Conservation (phyloP, 2,888 invertebrate species). For the Hoplodrina ambigua region DNA sequence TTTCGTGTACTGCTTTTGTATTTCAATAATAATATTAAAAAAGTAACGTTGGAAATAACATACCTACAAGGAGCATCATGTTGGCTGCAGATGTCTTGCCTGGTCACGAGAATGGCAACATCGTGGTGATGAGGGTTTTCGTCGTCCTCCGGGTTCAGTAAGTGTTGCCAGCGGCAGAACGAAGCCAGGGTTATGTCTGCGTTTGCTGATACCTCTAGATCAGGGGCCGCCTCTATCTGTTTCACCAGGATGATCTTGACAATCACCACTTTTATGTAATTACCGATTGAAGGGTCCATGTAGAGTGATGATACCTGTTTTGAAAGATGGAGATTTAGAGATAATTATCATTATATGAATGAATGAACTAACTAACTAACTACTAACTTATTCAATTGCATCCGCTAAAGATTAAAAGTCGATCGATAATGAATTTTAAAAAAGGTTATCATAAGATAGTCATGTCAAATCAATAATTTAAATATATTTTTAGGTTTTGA, state of each 20-base stretch:
- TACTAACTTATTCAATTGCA: background rate
- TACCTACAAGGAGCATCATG: constrained; percentile 90
- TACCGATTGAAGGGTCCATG: constrained; percentile 96
- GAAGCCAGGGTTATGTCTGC: constrained; percentile 95
- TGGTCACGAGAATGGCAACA: constrained; percentile 96
- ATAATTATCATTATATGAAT: background rate
- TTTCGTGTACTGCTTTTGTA: background rate
- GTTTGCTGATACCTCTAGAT: constrained; percentile 94
- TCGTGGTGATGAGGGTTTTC: constrained; percentile 97
- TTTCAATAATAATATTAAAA: constrained; percentile 3
- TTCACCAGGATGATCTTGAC: constrained; percentile 95
- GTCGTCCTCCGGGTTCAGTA: constrained; percentile 93
- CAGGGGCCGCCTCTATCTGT: constrained; percentile 91
- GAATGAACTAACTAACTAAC: background rate
- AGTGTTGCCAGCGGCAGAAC: constrained; percentile 96
- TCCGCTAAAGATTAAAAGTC: no score
- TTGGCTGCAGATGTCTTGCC: constrained; percentile 93
- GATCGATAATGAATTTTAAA: no score
- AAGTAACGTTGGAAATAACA: constrained; percentile 60
- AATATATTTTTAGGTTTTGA: no score
- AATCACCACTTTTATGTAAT: constrained; percentile 97
- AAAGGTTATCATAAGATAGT: no score
- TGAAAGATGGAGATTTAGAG: background rate
- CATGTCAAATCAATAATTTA: no score
- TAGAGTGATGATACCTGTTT: constrained; percentile 93